These are phyloP conservation scores for Drosophila asahinai DNA, from an alignment of 1,140 invertebrate species.

Conservation along the genomic window DNA sequence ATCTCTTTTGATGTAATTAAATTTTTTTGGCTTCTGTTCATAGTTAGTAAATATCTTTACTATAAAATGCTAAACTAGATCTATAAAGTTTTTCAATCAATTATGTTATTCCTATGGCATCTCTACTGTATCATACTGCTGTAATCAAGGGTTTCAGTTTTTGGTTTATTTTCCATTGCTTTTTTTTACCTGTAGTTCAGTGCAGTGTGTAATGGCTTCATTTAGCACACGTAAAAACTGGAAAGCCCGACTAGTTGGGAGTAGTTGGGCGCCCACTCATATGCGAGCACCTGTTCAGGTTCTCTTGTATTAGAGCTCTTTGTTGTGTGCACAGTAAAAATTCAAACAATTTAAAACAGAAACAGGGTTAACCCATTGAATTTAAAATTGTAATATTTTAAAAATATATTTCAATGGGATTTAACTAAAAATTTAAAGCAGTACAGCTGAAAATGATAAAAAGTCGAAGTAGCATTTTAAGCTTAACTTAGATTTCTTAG, in stretches of 20 bases:
- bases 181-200: constrained; percentile 9
- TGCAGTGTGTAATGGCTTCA: constrained; percentile 61
- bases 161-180: constrained; percentile 27
- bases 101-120: background rate
- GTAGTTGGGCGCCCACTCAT: constrained; percentile 25
- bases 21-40: background rate
- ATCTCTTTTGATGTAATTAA: background rate
- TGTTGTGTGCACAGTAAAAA: constrained; percentile 15
- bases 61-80: background rate
- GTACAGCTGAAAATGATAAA: too few relatives aligned
- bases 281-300: constrained; percentile 23
- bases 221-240: constrained; percentile 45
- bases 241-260: constrained; percentile 1
- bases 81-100: background rate
- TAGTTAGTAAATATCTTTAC: background rate
- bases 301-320: background rate
- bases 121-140: background rate
- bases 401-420: too few relatives aligned
- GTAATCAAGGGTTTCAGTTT: background rate
- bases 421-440: too few relatives aligned
- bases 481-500: background rate
- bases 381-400: too few relatives aligned
- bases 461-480: background rate
- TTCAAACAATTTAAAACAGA: background rate
- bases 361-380: too few relatives aligned